Evolutionary conservation across 1,140 invertebrate species (phyloP), one percentile per base, ranked within the genome.

Genomic region (Drosophila mojavensis): DNA sequence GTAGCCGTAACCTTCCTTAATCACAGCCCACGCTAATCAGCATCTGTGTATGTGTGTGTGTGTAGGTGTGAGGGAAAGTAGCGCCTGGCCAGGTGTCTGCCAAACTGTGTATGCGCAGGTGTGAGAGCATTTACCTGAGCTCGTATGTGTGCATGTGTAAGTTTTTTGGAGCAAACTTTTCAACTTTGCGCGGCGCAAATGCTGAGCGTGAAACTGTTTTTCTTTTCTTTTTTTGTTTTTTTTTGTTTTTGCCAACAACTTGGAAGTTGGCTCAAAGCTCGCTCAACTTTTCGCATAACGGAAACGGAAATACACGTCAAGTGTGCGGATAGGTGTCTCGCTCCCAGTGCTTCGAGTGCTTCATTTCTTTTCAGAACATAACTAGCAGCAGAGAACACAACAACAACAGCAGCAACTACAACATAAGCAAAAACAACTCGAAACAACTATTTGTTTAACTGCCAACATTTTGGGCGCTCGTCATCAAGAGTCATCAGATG

Each of bases 231-330:
- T 85, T 76, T n/a, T n/a, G n/a, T n/a, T n/a, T n/a, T n/a, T n/a
- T n/a, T n/a, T n/a, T n/a, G n/a, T 67, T 67, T 56, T 67, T 36
- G 50, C 43, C 70, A 61, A 71, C 75, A 86, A 85, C 62, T 78
- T 88, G 54, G 53, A 59, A 76, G 61, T 73, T 67, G 50, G 62
- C 63, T 63, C 61, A 75, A 63, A 74, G 64, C 65, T 30, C 28
- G 30, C 47, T 59, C 48, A 88, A 88, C 77, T 88, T 88, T 89
- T 88, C 84, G 74, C 84, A 88, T 88, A 88, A 88, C 84, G 84
- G 84, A 88, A 84, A 78, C 78, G 84, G 84, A 88, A 88, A 88
- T 88, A 84, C 83, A 83, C 77, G 77, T 89, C 78, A 88, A 83
- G 74, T 83, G 74, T 80, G 76, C 68, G 69, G 72, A 89, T 78